These are phyloP conservation scores for Sphinx pinastri DNA, from an alignment of 2,888 invertebrate genomes.

Conservation along the genomic window DNA sequence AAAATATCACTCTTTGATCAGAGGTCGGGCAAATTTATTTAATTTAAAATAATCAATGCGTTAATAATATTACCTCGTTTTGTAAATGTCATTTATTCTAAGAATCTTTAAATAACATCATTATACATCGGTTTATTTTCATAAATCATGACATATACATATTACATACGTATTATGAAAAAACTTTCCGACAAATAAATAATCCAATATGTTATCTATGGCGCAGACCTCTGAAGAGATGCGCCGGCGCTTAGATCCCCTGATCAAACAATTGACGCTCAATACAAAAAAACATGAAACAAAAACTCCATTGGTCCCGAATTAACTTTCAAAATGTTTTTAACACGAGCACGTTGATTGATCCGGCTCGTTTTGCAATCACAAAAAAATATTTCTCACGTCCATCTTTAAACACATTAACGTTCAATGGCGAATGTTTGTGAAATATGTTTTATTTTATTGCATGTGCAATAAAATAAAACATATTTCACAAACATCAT, in stretches of 20 bases:
- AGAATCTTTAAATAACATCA: no score
- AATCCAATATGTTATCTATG: conserved; percentile 12
- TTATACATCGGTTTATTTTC: no score
- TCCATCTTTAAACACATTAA: conserved; percentile 28
- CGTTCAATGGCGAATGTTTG: conserved; percentile 31
- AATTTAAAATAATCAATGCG: no score
- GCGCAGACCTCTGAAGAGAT: neutral
- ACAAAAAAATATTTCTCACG: conserved; percentile 56
- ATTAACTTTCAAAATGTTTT: conserved; percentile 44
- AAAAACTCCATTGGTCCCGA: conserved; percentile 55
- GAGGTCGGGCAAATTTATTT: no score
- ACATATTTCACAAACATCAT: no score
- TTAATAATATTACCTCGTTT: no score
- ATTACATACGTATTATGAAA: neutral
- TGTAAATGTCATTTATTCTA: no score
- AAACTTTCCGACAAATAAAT: conserved; percentile 32
- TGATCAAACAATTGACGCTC: conserved; percentile 79
- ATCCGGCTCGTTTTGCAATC: conserved; percentile 49
- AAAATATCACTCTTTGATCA: no score
- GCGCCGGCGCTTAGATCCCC: conserved; percentile 52
- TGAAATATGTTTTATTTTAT: conserved; percentile 17
- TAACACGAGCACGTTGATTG: conserved; percentile 45
- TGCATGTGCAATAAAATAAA: no score
- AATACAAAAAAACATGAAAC: conserved; percentile 49
- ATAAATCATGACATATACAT: no score